Percentiles rank a stretch among this genome's conserved stretches.
Evolutionary conservation across 2,797 vertebrate species (phyloP).

Genomic region (Anas acuta): DNA sequence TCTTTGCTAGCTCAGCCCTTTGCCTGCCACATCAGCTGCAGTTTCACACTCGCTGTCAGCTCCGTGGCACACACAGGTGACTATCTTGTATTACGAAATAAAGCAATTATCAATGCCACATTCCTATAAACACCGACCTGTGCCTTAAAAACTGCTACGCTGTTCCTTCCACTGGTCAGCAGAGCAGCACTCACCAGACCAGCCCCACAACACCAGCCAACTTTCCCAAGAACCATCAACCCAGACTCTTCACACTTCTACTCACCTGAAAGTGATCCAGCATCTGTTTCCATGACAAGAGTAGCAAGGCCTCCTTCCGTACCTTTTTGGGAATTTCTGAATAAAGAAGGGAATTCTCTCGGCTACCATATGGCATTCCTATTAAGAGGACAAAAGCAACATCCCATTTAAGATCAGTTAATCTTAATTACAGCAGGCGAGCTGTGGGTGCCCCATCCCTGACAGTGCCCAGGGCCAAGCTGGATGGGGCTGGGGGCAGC

Average conservation of each 20-base stretch:
- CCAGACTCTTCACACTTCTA: background rate
- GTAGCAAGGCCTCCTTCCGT: conserved; percentile 93
- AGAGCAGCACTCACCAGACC: background rate
- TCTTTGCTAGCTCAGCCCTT: background rate
- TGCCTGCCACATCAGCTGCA: background rate
- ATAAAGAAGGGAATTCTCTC: conserved; percentile 97
- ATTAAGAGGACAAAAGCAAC: background rate
- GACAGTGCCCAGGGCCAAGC: background rate
- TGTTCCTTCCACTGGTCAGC: background rate
- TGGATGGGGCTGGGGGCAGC: background rate
- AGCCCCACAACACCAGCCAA: background rate
- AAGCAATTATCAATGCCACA: background rate
- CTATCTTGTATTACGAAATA: background rate
- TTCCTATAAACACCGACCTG: background rate
- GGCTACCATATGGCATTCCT: conserved; percentile 98
- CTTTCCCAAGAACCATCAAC: background rate
- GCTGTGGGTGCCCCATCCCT: background rate
- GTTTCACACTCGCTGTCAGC: background rate
- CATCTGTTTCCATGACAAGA: conserved; percentile 99
- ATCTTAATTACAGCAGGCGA: too few species aligned
- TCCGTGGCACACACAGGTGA: background rate
- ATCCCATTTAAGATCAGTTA: background rate
- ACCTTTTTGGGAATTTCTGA: conserved; percentile 98
- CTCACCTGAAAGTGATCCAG: conserved; percentile 96
- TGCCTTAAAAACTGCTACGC: rapidly evolving